A percentile compares a stretch with the other conserved stretches of the same genome.
Evolutionary conservation across 1,140 invertebrate genomes (phyloP).

Genomic region (Trissolcus basalis): DNA sequence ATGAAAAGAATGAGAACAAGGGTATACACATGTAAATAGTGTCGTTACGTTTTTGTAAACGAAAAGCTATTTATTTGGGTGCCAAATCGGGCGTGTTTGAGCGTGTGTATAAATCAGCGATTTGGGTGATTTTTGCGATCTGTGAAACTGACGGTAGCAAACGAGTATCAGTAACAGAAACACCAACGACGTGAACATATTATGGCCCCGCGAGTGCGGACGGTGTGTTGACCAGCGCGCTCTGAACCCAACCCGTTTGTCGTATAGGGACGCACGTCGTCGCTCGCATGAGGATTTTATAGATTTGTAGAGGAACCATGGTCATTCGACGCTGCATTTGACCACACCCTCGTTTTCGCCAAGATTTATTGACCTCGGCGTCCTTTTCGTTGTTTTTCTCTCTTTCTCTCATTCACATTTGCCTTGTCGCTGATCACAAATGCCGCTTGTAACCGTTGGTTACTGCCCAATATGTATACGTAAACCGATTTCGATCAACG

Average conservation of each 20-base stretch:
- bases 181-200: slow-evolving; percentile 71
- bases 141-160: slow-evolving; percentile 49
- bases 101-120: slow-evolving; percentile 56
- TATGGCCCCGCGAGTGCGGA: slow-evolving; percentile 52
- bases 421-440: slow-evolving; percentile 71
- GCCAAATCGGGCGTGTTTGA: slow-evolving; percentile 38
- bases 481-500: slow-evolving; percentile 47
- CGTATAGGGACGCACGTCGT: slow-evolving; percentile 40
- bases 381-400: slow-evolving; percentile 47
- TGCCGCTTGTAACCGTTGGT: slow-evolving; percentile 68
- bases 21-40: slow-evolving; percentile 36
- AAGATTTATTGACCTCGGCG: slow-evolving; percentile 68
- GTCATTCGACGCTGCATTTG: slow-evolving; percentile 71
- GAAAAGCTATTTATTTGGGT: slow-evolving; percentile 24
- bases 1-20: slow-evolving; percentile 9
- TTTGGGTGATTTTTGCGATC: slow-evolving; percentile 55
- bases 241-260: slow-evolving; percentile 61
- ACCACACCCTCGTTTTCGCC: slow-evolving; percentile 71
- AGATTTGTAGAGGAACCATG: slow-evolving; percentile 71
- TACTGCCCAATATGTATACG: slow-evolving; percentile 34
- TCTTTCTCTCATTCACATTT: slow-evolving; percentile 35
- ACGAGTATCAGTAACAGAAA: slow-evolving; percentile 59
- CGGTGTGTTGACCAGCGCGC: slow-evolving; percentile 67
- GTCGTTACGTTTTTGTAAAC: slow-evolving; percentile 44
- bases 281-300: slow-evolving; percentile 61